A percentile compares a stretch with the other conserved stretches of the same genome.
Evolutionary conservation across 2,888 invertebrate genomes (phyloP).

Genomic region (Rhaphigaster nebulosa): DNA sequence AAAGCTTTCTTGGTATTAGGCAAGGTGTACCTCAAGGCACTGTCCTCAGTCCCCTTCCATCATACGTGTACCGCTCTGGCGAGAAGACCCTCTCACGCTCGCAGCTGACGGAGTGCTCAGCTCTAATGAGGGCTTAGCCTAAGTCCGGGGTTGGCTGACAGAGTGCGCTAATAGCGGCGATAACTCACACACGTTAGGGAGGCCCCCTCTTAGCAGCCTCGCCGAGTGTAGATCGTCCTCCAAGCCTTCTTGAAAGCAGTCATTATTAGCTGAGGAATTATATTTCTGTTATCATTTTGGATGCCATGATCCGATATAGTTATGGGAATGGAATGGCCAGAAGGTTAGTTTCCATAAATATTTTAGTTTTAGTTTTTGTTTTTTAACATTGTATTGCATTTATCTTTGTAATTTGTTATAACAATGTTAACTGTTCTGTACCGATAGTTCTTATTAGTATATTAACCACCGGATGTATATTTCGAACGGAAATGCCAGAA

Average conservation of each 20-base stretch:
- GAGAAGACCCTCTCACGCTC: constrained; percentile 3
- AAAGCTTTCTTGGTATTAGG: not conserved
- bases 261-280: not conserved
- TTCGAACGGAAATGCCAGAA: no score
- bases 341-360: not conserved
- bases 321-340: not conserved
- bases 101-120: constrained; percentile 56
- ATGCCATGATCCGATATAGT: not conserved
- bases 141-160: constrained; percentile 52
- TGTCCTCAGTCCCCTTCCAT: not conserved
- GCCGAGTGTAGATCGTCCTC: constrained; percentile 6
- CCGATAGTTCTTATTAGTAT: no score
- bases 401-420: no score
- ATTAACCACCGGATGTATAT: no score
- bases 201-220: constrained; percentile 7
- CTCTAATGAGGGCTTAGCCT: constrained; percentile 56
- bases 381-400: not conserved
- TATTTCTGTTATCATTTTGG: not conserved
- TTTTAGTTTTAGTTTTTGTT: not conserved
- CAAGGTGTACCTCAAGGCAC: not conserved
- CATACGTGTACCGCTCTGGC: not conserved
- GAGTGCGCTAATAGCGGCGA: constrained; percentile 57
- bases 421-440: no score
- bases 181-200: constrained; percentile 48
- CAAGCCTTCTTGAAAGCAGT: constrained; percentile 38